Evolutionary conservation across 1,140 invertebrate species (phyloP).

Genomic region (Drosophila repletoides): DNA sequence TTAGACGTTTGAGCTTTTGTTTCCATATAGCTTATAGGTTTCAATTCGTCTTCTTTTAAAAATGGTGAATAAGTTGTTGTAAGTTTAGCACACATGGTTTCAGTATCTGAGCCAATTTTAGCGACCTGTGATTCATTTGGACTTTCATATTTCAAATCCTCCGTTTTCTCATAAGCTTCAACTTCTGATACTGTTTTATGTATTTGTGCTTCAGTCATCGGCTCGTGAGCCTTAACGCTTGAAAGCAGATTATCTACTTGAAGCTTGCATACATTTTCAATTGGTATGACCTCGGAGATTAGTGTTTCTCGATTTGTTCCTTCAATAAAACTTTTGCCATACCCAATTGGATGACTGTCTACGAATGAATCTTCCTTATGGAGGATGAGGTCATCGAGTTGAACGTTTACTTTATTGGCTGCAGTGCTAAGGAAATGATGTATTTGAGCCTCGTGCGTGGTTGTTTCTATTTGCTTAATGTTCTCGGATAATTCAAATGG

Average conservation of each 20-base stretch:
- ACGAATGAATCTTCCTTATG: slow-evolving; percentile 49
- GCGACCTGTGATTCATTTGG: not conserved
- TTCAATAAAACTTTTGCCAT: slow-evolving; percentile 65
- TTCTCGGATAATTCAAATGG: slow-evolving; percentile 31
- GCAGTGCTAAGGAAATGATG: slow-evolving; percentile 1
- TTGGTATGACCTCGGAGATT: slow-evolving; percentile 42
- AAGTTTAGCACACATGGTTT: slow-evolving; percentile 25
- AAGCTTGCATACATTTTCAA: slow-evolving; percentile 47
- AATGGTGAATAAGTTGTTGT: slow-evolving; percentile 46
- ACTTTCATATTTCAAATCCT: slow-evolving; percentile 12
- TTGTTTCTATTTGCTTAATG: not conserved
- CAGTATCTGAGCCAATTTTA: slow-evolving; percentile 3
- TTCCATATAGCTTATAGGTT: not conserved
- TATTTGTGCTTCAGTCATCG: slow-evolving; percentile 13
- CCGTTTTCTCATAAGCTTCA: slow-evolving; percentile 41
- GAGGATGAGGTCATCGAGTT: slow-evolving; percentile 33
- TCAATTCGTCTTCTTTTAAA: slow-evolving; percentile 54
- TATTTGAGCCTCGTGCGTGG: slow-evolving; percentile 17
- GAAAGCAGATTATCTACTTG: not conserved
- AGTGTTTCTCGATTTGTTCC: slow-evolving; percentile 51
- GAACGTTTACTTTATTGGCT: slow-evolving; percentile 43
- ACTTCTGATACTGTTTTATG: slow-evolving; percentile 53
- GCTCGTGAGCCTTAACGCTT: not conserved
- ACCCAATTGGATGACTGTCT: not conserved
- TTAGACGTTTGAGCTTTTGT: slow-evolving; percentile 28